These are phyloP conservation scores for Oxygymnocypris stewartii DNA, from an alignment of 2,113 vertebrate species.

Conservation along the genomic window DNA sequence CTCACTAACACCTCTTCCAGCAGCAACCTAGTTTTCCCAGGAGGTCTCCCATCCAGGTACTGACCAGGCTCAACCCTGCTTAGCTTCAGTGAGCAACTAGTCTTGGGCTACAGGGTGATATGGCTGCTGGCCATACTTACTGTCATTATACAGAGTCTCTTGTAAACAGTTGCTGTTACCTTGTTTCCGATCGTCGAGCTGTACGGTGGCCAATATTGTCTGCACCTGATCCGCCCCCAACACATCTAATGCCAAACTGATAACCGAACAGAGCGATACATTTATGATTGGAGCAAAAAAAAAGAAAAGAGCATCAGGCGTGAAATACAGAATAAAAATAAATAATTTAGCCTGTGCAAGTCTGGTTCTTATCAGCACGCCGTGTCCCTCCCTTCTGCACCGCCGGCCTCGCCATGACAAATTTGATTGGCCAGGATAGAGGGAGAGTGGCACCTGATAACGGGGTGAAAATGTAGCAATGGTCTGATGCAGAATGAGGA, in stretches of 20 bases:
- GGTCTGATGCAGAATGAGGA: constrained; percentile 73
- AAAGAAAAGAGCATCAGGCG: constrained; percentile 52
- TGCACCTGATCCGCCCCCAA: constrained; percentile 55
- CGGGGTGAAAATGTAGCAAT: constrained; percentile 72
- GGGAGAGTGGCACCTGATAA: constrained; percentile 77
- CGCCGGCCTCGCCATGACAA: constrained; percentile 68
- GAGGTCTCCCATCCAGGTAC: too few species aligned
- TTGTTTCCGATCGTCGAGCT: background rate
- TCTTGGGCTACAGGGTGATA: too few species aligned
- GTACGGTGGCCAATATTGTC: constrained; percentile 57
- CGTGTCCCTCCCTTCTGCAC: constrained; percentile 62
- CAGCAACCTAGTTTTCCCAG: too few species aligned
- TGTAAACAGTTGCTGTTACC: background rate
- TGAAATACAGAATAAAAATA: constrained; percentile 56
- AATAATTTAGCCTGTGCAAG: constrained; percentile 57
- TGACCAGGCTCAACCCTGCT: too few species aligned
- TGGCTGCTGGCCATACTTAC: too few species aligned
- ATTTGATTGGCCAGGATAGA: constrained; percentile 78
- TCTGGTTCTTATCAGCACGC: constrained; percentile 67
- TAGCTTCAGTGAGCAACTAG: too few species aligned
- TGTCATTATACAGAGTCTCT: constrained; percentile 49
- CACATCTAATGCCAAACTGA: constrained; percentile 72
- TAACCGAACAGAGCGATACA: constrained; percentile 72
- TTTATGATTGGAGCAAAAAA: constrained; percentile 71
- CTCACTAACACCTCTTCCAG: too few species aligned